Percentiles rank a stretch among this genome's conserved stretches.
phyloP scores from a whole-genome alignment of 2,888 invertebrate genomes.

The Ophioninae sp. region DNA sequence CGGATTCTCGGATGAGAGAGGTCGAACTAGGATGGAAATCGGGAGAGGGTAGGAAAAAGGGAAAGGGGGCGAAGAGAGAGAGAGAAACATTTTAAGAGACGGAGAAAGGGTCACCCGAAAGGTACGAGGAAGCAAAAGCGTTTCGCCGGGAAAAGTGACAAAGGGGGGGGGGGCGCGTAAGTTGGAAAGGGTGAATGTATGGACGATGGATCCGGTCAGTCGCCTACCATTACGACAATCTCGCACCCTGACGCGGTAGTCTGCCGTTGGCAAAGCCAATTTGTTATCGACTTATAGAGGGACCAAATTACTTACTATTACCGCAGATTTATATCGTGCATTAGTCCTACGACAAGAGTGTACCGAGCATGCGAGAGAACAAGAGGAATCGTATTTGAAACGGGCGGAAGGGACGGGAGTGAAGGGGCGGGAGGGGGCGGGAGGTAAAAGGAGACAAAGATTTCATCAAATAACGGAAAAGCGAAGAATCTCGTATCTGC shows the following conservation, averaged over 20 bases:
- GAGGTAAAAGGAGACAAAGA: conserved; percentile 50
- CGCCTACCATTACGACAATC: conserved; percentile 77
- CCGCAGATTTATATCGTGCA: conserved; percentile 81
- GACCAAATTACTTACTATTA: conserved; percentile 80
- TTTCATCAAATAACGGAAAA: too few species aligned
- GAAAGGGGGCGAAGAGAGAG: conserved; percentile 9
- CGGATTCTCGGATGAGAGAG: conserved; percentile 27
- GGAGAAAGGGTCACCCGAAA: conserved; percentile 23
- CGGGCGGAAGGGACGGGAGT: conserved; percentile 8
- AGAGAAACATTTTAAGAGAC: conserved; percentile 31
- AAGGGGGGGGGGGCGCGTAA: conserved; percentile 31
- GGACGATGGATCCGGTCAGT: conserved; percentile 78
- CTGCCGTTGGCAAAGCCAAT: conserved; percentile 80
- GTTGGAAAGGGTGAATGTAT: conserved; percentile 61
- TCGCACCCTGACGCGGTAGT: conserved; percentile 55
- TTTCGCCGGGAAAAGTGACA: conserved; percentile 28
- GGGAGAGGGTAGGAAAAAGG: neutral
- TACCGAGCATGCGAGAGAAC: conserved; percentile 31
- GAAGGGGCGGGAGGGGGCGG: neutral
- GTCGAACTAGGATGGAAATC: neutral
- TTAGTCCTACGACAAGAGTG: conserved; percentile 70
- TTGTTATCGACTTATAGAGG: conserved; percentile 81
- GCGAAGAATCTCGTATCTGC: conserved; percentile 64
- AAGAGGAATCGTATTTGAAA: conserved; percentile 3
- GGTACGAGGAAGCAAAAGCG: conserved; percentile 30